A percentile compares a stretch with the other conserved stretches of the same genome.
These are phyloP conservation scores for Stramonita haemastoma DNA, from an alignment of 2,888 invertebrate genomes.

Conservation along the genomic window DNA sequence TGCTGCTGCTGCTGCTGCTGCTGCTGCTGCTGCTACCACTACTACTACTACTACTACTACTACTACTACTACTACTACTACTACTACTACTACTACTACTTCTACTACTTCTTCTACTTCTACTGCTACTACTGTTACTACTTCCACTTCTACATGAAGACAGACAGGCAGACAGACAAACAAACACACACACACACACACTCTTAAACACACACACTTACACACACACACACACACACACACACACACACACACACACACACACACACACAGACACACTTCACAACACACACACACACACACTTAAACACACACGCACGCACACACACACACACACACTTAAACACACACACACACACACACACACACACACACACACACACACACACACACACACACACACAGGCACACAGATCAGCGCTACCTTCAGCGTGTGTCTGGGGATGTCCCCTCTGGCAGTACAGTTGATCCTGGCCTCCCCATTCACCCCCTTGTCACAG, in stretches of 20 bases:
- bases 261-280: not conserved
- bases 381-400: slow-evolving; percentile 15
- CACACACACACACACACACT: not conserved
- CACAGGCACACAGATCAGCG: not conserved
- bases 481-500: slow-evolving; percentile 2
- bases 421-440: not conserved
- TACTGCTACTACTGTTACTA: too few species aligned
- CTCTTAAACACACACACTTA: not conserved
- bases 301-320: not conserved
- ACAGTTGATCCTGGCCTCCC: slow-evolving; percentile 9
- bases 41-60: too few species aligned
- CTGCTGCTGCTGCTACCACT: too few species aligned
- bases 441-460: not conserved
- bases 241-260: not conserved
- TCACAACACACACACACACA: not conserved
- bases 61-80: too few species aligned
- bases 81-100: too few species aligned
- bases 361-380: slow-evolving; percentile 8
- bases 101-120: too few species aligned
- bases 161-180: too few species aligned
- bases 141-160: too few species aligned
- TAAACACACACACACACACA: not conserved
- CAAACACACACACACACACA: too few species aligned
- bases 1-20: too few species aligned
- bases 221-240: not conserved